Evolutionary conservation across 2,113 vertebrate genomes (phyloP), one percentile per base, ranked within the genome.

Genomic region (Apaloderma vittatum): DNA sequence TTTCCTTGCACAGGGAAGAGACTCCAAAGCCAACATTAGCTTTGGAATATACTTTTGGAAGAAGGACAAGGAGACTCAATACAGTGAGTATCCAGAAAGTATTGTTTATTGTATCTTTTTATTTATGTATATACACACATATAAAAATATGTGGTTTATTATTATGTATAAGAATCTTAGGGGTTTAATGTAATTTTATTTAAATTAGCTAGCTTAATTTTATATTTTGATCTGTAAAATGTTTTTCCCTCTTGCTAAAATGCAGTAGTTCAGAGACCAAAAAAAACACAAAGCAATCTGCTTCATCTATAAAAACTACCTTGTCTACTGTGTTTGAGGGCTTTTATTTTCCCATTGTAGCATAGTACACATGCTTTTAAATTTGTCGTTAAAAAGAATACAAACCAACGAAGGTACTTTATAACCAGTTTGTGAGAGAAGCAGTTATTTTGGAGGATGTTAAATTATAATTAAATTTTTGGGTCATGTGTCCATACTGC

Each of bases 31-130:
- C 99, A 26, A 99, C 99, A 12, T 97, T 99, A 92, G 99, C 99
- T 36, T 96, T 99, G 96, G 99, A 99, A 80, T 99, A 99, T 91
- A 99, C 99, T 1, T 99, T 99, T 67, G 99, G 99, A 94, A 98
- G 99, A 97, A 97, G 98, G 90, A 98, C 99, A 59, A 98, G 98
- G 95, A 99, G 99, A 36, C 99, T 99, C 71, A 99, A 99, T 96
- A 97, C 97, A 17, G 99, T 99, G 97, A 97, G 98, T 98, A 85
- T 82, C 20, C 55, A 58, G 59, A 66, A 92, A 73, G 17, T 78
- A 14, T 13, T 63, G 24, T 57, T 76, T 76, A 67, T 9, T 13
- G 3, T 82, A 55, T 58, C 21, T 68, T 40, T 74, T 5, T 15
- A 9, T 22, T 19, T 67, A 32, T 51, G 23, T 27, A 23, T 5